These are phyloP conservation scores for Brachionus rubens DNA, from an alignment of 1,140 invertebrate genomes.

Conservation along the genomic window DNA sequence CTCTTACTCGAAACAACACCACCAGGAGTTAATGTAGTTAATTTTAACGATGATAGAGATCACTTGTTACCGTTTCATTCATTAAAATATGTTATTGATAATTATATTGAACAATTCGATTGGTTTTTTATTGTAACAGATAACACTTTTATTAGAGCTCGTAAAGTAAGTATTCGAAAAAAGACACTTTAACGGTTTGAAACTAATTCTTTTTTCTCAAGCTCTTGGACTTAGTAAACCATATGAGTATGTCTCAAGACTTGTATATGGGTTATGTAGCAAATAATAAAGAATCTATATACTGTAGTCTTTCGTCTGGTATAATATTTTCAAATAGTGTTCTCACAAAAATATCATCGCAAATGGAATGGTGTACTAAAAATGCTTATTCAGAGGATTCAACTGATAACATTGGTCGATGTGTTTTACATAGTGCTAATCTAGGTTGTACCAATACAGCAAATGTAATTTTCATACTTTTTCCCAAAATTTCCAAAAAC, in stretches of 20 bases:
- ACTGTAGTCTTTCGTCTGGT: constrained; percentile 28
- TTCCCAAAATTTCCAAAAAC: constrained; percentile 44
- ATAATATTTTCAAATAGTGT: constrained; percentile 59
- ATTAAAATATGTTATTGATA: constrained; percentile 81
- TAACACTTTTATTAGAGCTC: constrained; percentile 73
- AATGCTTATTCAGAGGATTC: constrained; percentile 74
- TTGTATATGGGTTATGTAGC: constrained; percentile 41
- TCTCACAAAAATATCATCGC: constrained; percentile 68
- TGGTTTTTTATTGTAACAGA: constrained; percentile 83
- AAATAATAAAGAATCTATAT: constrained; percentile 24
- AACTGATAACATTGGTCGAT: constrained; percentile 77
- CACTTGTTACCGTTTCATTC: constrained; percentile 64
- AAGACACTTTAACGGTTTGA: background rate
- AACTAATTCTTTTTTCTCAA: background rate
- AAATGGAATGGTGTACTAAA: constrained; percentile 79
- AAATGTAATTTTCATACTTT: constrained; percentile 48
- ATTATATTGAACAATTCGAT: constrained; percentile 80
- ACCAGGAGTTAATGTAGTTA: constrained; percentile 61
- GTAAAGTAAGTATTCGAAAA: constrained; percentile 55
- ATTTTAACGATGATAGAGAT: constrained; percentile 54
- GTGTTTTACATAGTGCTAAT: constrained; percentile 66
- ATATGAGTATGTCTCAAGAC: constrained; percentile 43
- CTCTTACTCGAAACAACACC: constrained; percentile 33
- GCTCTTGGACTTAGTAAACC: constrained; percentile 36
- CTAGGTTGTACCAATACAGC: constrained; percentile 47